Percentiles rank a stretch among this genome's conserved stretches.
These are phyloP conservation scores for Andrena hattorfiana DNA, from an alignment of 2,888 invertebrate genomes.

Conservation along the genomic window DNA sequence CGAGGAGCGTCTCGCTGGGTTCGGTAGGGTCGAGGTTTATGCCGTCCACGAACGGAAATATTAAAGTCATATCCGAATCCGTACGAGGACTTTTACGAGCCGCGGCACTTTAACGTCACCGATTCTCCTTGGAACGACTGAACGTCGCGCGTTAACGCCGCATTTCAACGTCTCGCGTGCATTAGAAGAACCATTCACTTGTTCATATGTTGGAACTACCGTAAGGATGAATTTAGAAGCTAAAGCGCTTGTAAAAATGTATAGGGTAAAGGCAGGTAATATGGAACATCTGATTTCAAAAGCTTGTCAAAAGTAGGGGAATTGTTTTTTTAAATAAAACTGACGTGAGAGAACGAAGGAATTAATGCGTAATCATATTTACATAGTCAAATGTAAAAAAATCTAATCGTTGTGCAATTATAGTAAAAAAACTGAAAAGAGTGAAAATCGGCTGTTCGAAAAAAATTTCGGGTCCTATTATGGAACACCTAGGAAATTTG, in stretches of 20 bases:
- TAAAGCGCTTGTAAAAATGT: not conserved
- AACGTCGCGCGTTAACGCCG: not conserved
- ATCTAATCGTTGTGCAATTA: too few relatives aligned
- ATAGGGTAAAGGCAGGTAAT: too few relatives aligned
- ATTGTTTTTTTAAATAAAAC: too few relatives aligned
- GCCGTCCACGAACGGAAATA: constrained; percentile 6
- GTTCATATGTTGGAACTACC: not conserved
- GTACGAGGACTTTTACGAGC: constrained; percentile 22
- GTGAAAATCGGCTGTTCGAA: too few relatives aligned
- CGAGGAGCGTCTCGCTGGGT: not conserved
- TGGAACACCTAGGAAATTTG: too few relatives aligned
- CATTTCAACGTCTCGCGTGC: not conserved
- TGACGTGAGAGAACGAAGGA: too few relatives aligned
- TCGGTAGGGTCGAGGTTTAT: not conserved
- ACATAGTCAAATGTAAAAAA: too few relatives aligned
- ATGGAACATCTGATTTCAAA: too few relatives aligned
- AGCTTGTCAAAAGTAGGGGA: too few relatives aligned
- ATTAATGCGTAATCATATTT: too few relatives aligned
- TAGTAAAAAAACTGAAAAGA: too few relatives aligned
- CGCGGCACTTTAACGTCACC: constrained; percentile 23
- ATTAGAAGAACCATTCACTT: constrained; percentile 4
- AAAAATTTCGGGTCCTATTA: too few relatives aligned
- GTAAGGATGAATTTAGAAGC: not conserved
- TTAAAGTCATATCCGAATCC: constrained; percentile 28
- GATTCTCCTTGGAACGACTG: not conserved